Conservation (phyloP, 2,888 invertebrate species). For the Lamellibrachia satsuma region DNA sequence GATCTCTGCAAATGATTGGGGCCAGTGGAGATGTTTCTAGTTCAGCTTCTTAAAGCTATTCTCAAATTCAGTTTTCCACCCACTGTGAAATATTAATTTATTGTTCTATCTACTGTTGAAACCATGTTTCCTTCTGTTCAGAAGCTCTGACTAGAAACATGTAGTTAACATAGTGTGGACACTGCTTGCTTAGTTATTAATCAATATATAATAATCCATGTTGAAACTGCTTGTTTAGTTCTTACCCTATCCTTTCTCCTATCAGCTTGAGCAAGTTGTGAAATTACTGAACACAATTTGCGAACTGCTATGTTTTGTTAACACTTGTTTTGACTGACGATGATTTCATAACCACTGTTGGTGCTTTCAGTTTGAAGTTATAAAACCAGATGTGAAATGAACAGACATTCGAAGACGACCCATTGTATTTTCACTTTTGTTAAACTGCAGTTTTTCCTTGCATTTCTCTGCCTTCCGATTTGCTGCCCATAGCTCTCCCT, state of each 20-base stretch:
- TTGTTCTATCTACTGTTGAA: background rate
- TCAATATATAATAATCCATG: background rate
- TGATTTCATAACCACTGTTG: background rate
- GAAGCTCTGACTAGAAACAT: background rate
- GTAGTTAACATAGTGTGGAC: background rate
- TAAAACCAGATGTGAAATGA: background rate
- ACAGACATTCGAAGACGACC: background rate
- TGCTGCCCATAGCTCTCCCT: background rate
- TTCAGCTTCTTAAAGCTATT: background rate
- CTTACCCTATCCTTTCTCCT: background rate
- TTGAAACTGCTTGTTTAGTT: background rate
- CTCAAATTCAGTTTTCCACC: background rate
- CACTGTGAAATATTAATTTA: background rate
- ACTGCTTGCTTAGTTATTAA: background rate
- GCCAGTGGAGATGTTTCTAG: background rate
- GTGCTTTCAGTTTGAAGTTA: background rate
- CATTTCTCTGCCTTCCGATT: background rate
- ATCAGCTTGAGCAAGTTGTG: background rate
- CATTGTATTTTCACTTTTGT: background rate
- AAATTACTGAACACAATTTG: constrained; percentile 19
- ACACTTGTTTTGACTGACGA: background rate
- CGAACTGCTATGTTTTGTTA: constrained; percentile 13
- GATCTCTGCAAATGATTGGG: background rate
- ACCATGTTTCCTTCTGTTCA: background rate
- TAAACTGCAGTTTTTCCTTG: background rate